Percentiles rank a stretch among this genome's conserved stretches.
These are phyloP conservation scores for Burhinus oedicnemus DNA, from an alignment of 2,113 vertebrate species.

Conservation along the genomic window DNA sequence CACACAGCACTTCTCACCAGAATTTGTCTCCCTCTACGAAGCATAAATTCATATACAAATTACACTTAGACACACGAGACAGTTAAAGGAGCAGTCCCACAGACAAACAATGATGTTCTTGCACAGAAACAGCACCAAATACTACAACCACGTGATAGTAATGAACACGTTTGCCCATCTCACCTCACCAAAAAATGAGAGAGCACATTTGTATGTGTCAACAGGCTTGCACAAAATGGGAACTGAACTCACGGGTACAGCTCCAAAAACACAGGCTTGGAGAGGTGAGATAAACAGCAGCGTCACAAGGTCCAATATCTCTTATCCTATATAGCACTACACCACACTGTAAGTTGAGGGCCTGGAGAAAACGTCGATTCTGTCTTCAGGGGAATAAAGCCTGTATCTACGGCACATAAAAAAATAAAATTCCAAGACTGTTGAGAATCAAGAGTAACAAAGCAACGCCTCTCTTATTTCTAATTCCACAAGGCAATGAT, in stretches of 20 bases:
- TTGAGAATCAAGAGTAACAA: not conserved
- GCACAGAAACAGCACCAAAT: not conserved
- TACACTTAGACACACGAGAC: not conserved
- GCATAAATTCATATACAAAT: not conserved
- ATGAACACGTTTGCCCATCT: not conserved
- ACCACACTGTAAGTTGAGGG: not conserved
- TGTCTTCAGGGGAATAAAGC: not conserved
- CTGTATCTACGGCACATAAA: not conserved
- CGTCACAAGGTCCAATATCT: not conserved
- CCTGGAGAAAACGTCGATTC: not conserved
- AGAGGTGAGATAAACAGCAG: not conserved
- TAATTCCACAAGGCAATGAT: not conserved
- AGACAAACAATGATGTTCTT: not conserved
- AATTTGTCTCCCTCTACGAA: not conserved
- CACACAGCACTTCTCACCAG: not conserved
- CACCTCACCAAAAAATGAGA: not conserved
- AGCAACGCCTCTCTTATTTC: not conserved
- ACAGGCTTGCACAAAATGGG: not conserved
- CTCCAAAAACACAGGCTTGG: not conserved
- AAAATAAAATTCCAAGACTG: not conserved
- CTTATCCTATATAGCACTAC: not conserved
- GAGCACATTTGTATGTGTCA: not conserved
- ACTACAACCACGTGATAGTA: not conserved
- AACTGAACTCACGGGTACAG: not conserved
- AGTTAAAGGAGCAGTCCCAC: not conserved